A percentile compares a stretch with the other conserved stretches of the same genome.
phyloP scores from a whole-genome alignment of 2,888 invertebrate genomes.

The Pediacus dermestoides region DNA sequence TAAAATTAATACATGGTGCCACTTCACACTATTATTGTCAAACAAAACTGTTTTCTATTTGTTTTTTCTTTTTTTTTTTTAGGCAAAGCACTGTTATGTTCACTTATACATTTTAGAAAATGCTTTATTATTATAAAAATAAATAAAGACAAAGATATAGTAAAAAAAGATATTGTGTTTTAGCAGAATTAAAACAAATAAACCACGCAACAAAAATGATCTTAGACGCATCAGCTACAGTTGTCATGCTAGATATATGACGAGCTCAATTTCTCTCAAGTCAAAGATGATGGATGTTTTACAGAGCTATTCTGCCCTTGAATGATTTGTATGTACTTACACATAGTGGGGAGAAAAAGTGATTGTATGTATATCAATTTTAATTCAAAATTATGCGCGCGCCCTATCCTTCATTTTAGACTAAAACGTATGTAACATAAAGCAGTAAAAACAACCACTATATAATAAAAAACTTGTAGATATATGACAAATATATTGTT shows the following conservation, averaged over 20 bases:
- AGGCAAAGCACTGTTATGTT: conserved; percentile 43
- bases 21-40: conserved; percentile 44
- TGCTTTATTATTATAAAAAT: conserved; percentile 40
- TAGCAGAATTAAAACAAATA: conserved; percentile 35
- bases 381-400: too few relatives aligned
- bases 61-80: too few relatives aligned
- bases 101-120: conserved; percentile 32
- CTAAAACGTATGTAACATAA: conserved; percentile 45
- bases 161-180: conserved; percentile 45
- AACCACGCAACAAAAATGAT: too few relatives aligned
- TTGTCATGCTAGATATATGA: too few relatives aligned
- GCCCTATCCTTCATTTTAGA: conserved; percentile 44
- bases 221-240: too few relatives aligned
- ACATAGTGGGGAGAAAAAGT: too few relatives aligned
- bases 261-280: conserved; percentile 26
- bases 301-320: conserved; percentile 21
- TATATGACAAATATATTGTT: conserved; percentile 49
- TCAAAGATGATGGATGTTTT: conserved; percentile 12
- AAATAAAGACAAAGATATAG: conserved; percentile 20
- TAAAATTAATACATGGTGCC: conserved; percentile 34
- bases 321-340: too few relatives aligned
- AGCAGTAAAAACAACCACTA: conserved; percentile 33
- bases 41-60: too few relatives aligned
- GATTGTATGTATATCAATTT: too few relatives aligned
- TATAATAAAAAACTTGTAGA: conserved; percentile 49